Base-by-base conservation (phyloP, 1,140 invertebrate genomes). In the Tribolium madens region DNA sequence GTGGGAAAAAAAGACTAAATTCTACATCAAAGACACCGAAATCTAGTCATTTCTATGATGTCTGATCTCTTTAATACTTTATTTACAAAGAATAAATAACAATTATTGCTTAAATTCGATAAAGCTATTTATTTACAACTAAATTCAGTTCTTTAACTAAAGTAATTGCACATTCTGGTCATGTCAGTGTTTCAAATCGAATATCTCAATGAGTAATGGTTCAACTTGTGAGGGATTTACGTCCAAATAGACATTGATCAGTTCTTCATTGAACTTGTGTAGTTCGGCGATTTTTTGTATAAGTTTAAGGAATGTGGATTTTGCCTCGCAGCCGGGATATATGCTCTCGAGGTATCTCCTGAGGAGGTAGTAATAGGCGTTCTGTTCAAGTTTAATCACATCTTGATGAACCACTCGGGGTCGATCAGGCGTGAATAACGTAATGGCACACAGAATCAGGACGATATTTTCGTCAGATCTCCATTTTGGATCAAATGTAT, bases 151-250 rank as follows among this genome's bases (percentile, higher is more conserved):
- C 33, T 68, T 31, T 68, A 12, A 4, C 13, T 31, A 13, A 12
- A 2, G 1, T 13, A 68, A 31, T 68, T 31, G 36, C 21, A 33
- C 13, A 4, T 21, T 21, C 1, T 26, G 13, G 26, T 72, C 17
- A 17, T 15, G 68, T 77, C 69, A 81, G 71, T 82, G 86, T 86
- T 97, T 96, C 68, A 97, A 89, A 86, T 97, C 95, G 82, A 97
- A 96, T 85, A 97, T 96, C 89, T 97, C 96, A 81, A 97, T 93
- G 14, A 98, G 88, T 18, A 98, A 87, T 2, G 96, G 97, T 81
- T 97, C 96, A 52, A 98, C 93, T 83, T 94, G 90, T 60, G 91
- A 91, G 57, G 96, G 96, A 88, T 97, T 96, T 0, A 97, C 93
- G 85, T 97, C 94, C 18, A 97, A 87, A 85, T 96, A 96, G 17